Conservation (phyloP, 2,113 vertebrate species). For the Dendropsophus ebraccatus region DNA sequence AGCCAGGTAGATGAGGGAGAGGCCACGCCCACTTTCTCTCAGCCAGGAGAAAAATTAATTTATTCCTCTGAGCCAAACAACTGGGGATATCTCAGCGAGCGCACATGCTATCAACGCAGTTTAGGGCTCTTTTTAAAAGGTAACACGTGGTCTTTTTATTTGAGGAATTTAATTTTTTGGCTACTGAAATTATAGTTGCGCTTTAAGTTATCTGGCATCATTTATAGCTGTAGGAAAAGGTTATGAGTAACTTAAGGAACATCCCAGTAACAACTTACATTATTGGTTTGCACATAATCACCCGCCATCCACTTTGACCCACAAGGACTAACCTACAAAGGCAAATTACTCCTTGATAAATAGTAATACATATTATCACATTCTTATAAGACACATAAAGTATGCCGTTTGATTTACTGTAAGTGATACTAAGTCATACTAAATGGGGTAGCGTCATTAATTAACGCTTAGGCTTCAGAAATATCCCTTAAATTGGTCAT, state of each 20-base stretch:
- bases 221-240: not conserved
- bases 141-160: no score
- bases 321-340: not conserved
- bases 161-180: no score
- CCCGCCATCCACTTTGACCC: not conserved
- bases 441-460: not conserved
- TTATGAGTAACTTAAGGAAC: not conserved
- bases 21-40: no score
- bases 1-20: no score
- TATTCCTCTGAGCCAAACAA: no score
- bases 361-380: not conserved
- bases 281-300: not conserved
- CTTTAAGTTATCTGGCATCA: no score
- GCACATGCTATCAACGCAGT: no score
- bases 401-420: conserved; percentile 16
- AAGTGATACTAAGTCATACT: not conserved
- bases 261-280: not conserved
- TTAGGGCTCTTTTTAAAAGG: no score
- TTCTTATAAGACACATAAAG: not conserved
- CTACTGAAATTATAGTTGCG: no score
- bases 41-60: no score
- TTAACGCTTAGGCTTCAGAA: conserved; percentile 31
- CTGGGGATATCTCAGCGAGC: no score
- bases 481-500: conserved; percentile 17
- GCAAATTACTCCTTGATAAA: not conserved